Evolutionary conservation across 2,113 vertebrate genomes (phyloP).

Genomic region (Corydoras maculifer): DNA sequence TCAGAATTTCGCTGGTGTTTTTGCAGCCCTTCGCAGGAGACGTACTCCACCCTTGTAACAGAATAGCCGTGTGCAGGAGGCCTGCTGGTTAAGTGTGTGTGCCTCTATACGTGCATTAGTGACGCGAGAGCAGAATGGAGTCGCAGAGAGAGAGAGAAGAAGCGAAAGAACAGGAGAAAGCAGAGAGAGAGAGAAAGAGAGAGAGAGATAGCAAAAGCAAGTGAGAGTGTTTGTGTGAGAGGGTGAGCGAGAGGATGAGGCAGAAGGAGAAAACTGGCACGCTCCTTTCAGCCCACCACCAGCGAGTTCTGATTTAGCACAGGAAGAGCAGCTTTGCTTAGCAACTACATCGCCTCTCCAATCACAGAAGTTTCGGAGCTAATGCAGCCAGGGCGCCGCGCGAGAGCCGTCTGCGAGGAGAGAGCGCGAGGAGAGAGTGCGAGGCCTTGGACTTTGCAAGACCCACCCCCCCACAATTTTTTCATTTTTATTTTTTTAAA

Average conservation of each 20-base stretch:
- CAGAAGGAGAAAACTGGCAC: slow-evolving; percentile 53
- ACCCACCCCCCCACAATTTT: not conserved
- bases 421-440: slow-evolving; percentile 31
- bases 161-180: slow-evolving; percentile 24
- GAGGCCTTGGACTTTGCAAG: slow-evolving; percentile 28
- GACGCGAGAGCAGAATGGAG: slow-evolving; percentile 36
- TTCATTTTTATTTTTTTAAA: not conserved
- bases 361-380: slow-evolving; percentile 61
- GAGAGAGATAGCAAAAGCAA: not conserved
- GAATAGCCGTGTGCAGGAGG: slow-evolving; percentile 23
- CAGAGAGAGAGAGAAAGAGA: not conserved
- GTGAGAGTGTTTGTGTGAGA: slow-evolving; percentile 5
- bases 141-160: slow-evolving; percentile 45
- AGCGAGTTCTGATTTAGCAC: slow-evolving; percentile 74
- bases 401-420: slow-evolving; percentile 30
- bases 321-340: slow-evolving; percentile 75
- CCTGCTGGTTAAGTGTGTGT: slow-evolving; percentile 28
- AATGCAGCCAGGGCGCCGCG: slow-evolving; percentile 51
- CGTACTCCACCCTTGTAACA: slow-evolving; percentile 24
- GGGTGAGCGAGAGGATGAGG: slow-evolving; percentile 39
- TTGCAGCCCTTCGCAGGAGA: slow-evolving; percentile 9
- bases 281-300: slow-evolving; percentile 64
- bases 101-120: slow-evolving; percentile 12
- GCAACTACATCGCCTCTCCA: slow-evolving; percentile 69
- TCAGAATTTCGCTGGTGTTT: slow-evolving; percentile 11